Evolutionary conservation across 2,888 invertebrate species (phyloP).

Genomic region (Craniophora ligustri): DNA sequence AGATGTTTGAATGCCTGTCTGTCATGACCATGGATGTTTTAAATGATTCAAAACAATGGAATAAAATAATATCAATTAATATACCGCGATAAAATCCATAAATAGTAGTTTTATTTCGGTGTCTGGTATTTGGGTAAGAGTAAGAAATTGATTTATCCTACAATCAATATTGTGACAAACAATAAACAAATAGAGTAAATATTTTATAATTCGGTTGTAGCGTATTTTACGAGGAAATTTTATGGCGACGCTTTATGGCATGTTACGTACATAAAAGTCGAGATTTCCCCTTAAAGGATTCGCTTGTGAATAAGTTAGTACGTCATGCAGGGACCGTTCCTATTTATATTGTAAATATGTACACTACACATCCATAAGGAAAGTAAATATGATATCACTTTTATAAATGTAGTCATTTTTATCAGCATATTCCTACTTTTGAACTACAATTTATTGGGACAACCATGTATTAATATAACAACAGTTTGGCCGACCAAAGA

Average conservation of each 20-base stretch:
- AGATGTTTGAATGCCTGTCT: no score
- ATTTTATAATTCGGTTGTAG: constrained; percentile 82
- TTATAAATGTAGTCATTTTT: constrained; percentile 4
- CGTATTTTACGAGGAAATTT: constrained; percentile 79
- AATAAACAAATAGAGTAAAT: constrained; percentile 66
- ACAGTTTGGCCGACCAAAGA: no score
- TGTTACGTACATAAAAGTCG: constrained; percentile 84
- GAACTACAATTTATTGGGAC: not conserved
- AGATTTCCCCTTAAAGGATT: constrained; percentile 82
- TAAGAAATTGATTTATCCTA: no score
- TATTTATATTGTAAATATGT: constrained; percentile 44
- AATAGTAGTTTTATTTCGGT: no score
- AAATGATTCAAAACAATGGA: no score
- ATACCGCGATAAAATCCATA: no score
- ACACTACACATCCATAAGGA: constrained; percentile 21
- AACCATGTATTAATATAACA: no score
- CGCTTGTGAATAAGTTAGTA: constrained; percentile 81
- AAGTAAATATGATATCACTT: constrained; percentile 28
- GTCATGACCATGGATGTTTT: no score
- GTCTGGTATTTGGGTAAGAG: no score
- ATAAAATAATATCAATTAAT: no score
- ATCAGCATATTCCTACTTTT: not conserved
- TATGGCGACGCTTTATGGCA: constrained; percentile 81
- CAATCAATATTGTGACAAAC: constrained; percentile 30
- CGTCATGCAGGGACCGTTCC: constrained; percentile 57